Evolutionary conservation across 92 coral and sea anemone species (phyloP).

Genomic region (Parazoanthus swiftii): DNA sequence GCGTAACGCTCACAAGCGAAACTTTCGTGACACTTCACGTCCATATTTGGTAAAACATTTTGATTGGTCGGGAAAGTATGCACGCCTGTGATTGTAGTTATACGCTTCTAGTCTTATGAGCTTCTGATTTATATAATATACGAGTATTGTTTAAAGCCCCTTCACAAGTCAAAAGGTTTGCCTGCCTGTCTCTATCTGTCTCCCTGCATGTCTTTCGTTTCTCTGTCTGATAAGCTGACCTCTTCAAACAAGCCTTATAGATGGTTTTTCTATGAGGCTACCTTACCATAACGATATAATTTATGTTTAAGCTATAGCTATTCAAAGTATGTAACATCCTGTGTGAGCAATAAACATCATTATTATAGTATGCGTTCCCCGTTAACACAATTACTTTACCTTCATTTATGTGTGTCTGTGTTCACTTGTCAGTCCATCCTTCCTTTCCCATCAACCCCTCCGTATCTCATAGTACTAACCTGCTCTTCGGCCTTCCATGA

Average conservation of each 20-base stretch:
- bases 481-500: neutral
- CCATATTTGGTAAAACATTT: too few species aligned
- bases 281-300: neutral
- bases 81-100: too few species aligned
- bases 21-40: too few species aligned
- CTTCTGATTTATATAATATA: slow-evolving; percentile 1
- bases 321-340: neutral
- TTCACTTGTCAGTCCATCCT: neutral
- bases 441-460: neutral
- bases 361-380: too few species aligned
- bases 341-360: neutral
- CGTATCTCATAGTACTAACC: neutral
- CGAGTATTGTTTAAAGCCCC: too few species aligned
- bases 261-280: neutral
- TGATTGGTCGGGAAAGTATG: too few species aligned
- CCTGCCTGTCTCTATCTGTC: neutral
- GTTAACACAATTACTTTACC: too few species aligned
- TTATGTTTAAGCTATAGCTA: too few species aligned
- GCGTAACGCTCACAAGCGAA: too few species aligned
- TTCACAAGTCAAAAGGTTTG: too few species aligned
- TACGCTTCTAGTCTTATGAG: too few species aligned
- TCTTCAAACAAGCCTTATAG: too few species aligned
- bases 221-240: neutral
- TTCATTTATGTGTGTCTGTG: neutral
- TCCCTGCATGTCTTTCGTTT: neutral